Conservation (phyloP, 2,888 invertebrate genomes). For the Andricus quercusramuli region DNA sequence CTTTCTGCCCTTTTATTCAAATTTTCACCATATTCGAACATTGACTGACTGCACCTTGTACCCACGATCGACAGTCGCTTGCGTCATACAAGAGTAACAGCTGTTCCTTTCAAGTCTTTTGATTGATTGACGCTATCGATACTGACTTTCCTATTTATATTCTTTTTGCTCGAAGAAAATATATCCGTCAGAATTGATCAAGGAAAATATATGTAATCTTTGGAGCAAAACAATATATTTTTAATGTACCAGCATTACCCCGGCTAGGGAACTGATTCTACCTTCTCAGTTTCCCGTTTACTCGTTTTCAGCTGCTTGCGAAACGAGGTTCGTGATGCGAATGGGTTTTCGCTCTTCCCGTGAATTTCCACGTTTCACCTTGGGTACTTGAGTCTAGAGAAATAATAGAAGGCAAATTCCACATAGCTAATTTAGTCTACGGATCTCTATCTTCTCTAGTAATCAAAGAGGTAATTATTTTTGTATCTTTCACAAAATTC, state of each 20-base stretch:
- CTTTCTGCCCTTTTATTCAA: slow-evolving; percentile 49
- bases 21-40: slow-evolving; percentile 50
- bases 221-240: background rate
- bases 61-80: slow-evolving; percentile 48
- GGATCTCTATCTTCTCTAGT: background rate
- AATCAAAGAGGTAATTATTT: background rate
- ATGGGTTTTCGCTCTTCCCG: slow-evolving; percentile 62
- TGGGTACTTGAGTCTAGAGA: slow-evolving; percentile 46
- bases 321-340: slow-evolving; percentile 66
- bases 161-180: slow-evolving; percentile 49
- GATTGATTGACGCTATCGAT: slow-evolving; percentile 52
- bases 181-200: slow-evolving; percentile 44
- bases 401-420: slow-evolving; percentile 58
- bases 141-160: slow-evolving; percentile 50
- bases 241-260: slow-evolving; percentile 45
- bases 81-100: slow-evolving; percentile 49
- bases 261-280: slow-evolving; percentile 35
- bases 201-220: slow-evolving; percentile 46
- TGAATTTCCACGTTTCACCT: slow-evolving; percentile 61
- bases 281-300: slow-evolving; percentile 56
- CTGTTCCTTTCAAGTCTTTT: slow-evolving; percentile 51
- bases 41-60: slow-evolving; percentile 49
- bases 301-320: slow-evolving; percentile 61
- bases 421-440: slow-evolving; percentile 54
- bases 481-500: background rate